Percentiles rank a stretch among this genome's conserved stretches.
Conservation (phyloP, 64 coral and sea anemone genomes). For the Porites australiensis region DNA sequence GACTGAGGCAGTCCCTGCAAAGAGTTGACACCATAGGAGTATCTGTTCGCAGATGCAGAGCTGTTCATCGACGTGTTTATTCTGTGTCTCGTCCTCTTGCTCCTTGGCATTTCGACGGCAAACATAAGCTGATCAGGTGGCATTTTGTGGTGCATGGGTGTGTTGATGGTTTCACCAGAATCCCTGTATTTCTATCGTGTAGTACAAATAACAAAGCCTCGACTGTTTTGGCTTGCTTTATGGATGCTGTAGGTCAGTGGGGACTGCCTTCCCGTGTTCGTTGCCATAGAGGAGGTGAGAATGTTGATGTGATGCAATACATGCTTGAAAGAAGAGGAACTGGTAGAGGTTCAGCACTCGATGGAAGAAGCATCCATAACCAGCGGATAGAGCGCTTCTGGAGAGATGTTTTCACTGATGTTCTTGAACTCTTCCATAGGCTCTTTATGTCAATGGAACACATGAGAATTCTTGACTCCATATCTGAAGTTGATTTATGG, state of each 20-base stretch:
- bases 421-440: constrained; percentile 33
- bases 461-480: constrained; percentile 46
- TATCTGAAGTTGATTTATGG: constrained; percentile 58
- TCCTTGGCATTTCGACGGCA: background rate
- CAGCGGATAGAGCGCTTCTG: constrained; percentile 32
- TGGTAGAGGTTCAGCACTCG: constrained; percentile 35
- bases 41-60: constrained; percentile 23
- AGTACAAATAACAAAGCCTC: constrained; percentile 22
- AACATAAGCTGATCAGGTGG: background rate
- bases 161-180: constrained; percentile 5
- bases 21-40: constrained; percentile 53
- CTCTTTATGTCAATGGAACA: constrained; percentile 61
- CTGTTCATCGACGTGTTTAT: background rate
- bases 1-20: constrained; percentile 36
- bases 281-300: background rate
- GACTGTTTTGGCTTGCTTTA: constrained; percentile 7
- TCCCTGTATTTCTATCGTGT: constrained; percentile 13
- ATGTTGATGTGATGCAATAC: background rate
- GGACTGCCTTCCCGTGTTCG: constrained; percentile 22
- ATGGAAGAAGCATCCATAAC: constrained; percentile 68
- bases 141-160: constrained; percentile 2
- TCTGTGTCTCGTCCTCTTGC: background rate
- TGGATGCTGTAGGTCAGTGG: background rate
- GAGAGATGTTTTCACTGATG: constrained; percentile 63
- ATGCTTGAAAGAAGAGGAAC: constrained; percentile 57